Percentiles rank a stretch among this genome's conserved stretches.
Evolutionary conservation across 1,140 invertebrate species (phyloP).

Genomic region (Bombus vancouverensis): DNA sequence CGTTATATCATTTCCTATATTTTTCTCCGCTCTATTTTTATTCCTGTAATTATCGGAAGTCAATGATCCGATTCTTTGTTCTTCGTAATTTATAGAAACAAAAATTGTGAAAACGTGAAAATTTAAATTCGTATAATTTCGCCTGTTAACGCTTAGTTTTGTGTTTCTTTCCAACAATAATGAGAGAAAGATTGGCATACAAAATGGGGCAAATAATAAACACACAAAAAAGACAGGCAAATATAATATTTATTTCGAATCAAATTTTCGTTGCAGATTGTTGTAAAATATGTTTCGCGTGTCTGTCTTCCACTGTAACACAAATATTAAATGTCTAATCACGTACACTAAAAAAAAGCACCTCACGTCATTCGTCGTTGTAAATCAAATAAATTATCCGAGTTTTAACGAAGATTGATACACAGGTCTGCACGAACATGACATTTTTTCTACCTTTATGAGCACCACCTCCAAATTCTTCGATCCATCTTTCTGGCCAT

Average conservation of each 20-base stretch:
- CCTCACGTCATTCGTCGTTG: neutral
- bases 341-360: neutral
- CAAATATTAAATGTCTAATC: neutral
- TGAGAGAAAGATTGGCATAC: neutral
- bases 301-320: no score
- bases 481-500: neutral
- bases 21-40: neutral
- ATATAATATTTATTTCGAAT: neutral
- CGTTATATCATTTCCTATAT: neutral
- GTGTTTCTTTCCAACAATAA: no score
- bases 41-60: neutral
- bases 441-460: neutral
- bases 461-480: neutral
- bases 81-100: neutral
- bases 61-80: neutral
- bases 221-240: neutral
- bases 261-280: neutral
- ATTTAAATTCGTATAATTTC: neutral
- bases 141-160: neutral
- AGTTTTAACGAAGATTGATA: conserved; percentile 11
- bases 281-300: neutral
- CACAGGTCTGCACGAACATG: neutral
- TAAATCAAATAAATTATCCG: conserved; percentile 5
- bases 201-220: neutral
- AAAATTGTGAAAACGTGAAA: no score